Base-by-base conservation (phyloP, 2,888 invertebrate genomes). In the Carabus problematicus region DNA sequence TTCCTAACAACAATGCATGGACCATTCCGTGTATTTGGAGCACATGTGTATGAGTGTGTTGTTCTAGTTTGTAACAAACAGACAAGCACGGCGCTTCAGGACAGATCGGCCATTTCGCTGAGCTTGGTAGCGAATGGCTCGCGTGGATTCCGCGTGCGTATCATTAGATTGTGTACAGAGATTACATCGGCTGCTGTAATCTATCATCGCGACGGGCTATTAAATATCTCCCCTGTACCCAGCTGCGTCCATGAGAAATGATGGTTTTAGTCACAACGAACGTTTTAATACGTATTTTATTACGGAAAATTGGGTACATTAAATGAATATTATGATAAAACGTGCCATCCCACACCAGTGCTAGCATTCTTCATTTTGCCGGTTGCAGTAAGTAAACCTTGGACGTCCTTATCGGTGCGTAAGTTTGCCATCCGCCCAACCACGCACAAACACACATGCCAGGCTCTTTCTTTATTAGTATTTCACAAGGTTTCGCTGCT, bases 141-240 rank as follows among this genome's bases (percentile, higher is more conserved):
- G 45, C 45, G n/a, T 7, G 45, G 45, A 45, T 29, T 2, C 45
- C 7, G 45, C 45, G 7, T 19, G 52, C 43, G 61, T 61, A 61
- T 61, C 61, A 61, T 61, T 61, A 45, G 61, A 61, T 61, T 43
- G 42, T 61, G 61, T 45, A 19, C 43, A 45, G 45, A 56, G 59
- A 59, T 59, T 59, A 59, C 54, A 54, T 52, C 54, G 43, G 54
- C 54, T 40, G 52, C 39, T 47, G 64, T 56, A 47, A 64, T 64
- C 64, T 64, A 64, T 64, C 64, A 64, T 64, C 56, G 64, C 64
- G 64, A 58, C 56, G 45, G 64, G 64, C 64, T 64, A 64, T 64
- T 64, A 64, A 64, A 64, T 58, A 64, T 64, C 64, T 58, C 39
- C 62, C 58, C 56, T 3, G 41, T 42, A 14, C 64, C 64, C 64